Evolutionary conservation across 2,888 invertebrate genomes (phyloP).

Genomic region (Melikaiella ostensackeni): DNA sequence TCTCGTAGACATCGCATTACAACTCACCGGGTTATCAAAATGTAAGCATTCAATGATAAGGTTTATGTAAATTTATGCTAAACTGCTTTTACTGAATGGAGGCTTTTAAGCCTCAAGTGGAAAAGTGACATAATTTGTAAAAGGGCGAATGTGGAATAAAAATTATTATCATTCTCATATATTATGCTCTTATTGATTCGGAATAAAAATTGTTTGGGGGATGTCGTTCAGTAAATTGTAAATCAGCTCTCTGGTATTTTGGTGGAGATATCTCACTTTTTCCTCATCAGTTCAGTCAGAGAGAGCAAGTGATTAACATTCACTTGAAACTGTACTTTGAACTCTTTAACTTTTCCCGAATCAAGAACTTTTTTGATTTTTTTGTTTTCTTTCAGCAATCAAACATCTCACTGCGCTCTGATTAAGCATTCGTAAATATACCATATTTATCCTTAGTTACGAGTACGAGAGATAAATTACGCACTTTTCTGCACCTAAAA

Average conservation of each 20-base stretch:
- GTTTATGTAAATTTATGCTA: constrained; percentile 16
- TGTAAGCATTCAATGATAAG: constrained; percentile 16
- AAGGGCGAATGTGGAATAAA: background rate
- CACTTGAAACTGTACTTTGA: constrained; percentile 1
- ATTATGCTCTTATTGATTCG: constrained; percentile 46
- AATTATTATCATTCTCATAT: background rate
- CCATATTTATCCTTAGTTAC: constrained; percentile 39
- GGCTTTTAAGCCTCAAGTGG: background rate
- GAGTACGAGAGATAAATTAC: no score
- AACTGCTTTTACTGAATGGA: background rate
- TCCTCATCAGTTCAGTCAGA: background rate
- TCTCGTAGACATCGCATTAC: constrained; percentile 16
- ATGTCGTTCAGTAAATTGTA: background rate
- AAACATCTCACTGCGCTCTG: background rate
- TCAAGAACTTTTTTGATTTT: constrained; percentile 9
- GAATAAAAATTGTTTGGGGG: no score
- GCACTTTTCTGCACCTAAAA: no score
- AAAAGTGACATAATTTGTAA: background rate
- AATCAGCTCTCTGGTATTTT: background rate
- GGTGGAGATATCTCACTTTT: background rate
- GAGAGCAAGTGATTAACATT: background rate
- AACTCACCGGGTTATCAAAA: background rate
- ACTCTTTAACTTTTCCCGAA: constrained; percentile 11
- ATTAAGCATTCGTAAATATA: constrained; percentile 40
- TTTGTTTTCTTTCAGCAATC: constrained; percentile 10